Conservation (phyloP, 2,113 vertebrate species). For the Thamnophis sirtalis region DNA sequence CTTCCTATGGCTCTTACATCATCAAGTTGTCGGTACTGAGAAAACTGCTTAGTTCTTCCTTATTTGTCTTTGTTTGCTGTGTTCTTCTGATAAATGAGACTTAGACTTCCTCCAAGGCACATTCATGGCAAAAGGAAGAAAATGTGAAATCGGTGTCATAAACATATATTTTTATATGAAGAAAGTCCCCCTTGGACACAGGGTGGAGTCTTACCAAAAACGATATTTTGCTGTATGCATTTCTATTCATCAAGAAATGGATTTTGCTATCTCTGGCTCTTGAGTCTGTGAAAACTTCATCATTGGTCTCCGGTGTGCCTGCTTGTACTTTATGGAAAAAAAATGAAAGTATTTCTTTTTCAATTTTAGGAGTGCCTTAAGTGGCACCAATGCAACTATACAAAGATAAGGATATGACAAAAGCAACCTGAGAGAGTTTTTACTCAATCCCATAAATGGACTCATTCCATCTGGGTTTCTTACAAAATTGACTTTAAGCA, state of each 20-base stretch:
- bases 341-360: slow-evolving; percentile 19
- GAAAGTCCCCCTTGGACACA: slow-evolving; percentile 30
- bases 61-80: slow-evolving; percentile 19
- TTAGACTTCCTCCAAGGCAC: background rate
- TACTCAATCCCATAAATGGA: background rate
- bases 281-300: slow-evolving; percentile 16
- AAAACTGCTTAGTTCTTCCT: slow-evolving; percentile 26
- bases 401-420: slow-evolving; percentile 35
- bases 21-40: slow-evolving; percentile 8
- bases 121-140: slow-evolving; percentile 49
- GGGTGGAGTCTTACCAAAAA: slow-evolving; percentile 23
- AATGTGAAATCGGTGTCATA: slow-evolving; percentile 36
- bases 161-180: slow-evolving; percentile 37
- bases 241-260: slow-evolving; percentile 10
- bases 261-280: background rate
- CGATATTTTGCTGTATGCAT: slow-evolving; percentile 11
- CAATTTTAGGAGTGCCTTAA: slow-evolving; percentile 39
- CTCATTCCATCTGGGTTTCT: background rate
- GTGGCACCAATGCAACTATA: slow-evolving; percentile 31
- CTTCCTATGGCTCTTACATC: background rate
- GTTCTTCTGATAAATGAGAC: slow-evolving; percentile 9
- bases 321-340: slow-evolving; percentile 39
- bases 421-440: background rate
- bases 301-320: slow-evolving; percentile 16
- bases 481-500: background rate